Base-by-base conservation (phyloP, 1,140 invertebrate genomes). In the Drosophila mayri region DNA sequence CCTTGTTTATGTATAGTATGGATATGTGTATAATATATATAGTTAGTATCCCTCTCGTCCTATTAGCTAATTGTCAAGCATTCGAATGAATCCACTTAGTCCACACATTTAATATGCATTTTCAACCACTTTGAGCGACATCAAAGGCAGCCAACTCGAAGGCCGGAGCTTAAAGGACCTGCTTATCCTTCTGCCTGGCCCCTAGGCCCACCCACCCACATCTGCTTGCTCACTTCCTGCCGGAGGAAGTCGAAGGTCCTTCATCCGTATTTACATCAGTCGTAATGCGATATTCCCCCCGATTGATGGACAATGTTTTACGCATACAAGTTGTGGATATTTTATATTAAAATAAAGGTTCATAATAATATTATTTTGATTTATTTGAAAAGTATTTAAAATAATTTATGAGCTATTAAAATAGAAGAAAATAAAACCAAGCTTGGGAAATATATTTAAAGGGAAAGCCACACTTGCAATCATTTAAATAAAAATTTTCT, bases 71-170 rank as follows among this genome's bases (percentile, higher is more conserved):
- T 68, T 68, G 65, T 68, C 30, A 44, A 28, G 55, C 16, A 44
- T 66, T 66, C 38, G 30, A 61, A 44, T 20, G 63, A 46, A 43
- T 32, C 55, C 63, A 66, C 63, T 66, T 66, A 66, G 55, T 61
- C 55, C 63, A 46, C 55, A 60, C 63, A 66, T 66, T 66, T 66
- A 66, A 61, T 66, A 66, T 66, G 63, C 63, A 66, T 66, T 61
- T 66, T 61, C 55, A 66, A 61, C 63, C 63, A 65, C 58, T 65
- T 65, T 37, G 63, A 65, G 40, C 55, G 55, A 65, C 63, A 65
- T 65, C 63, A 66, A 66, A 66, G 57, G 46, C 46, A 30, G 37
- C 25, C 22, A 55, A n/a, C 25, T 57, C 35, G 20, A 38, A 57
- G 60, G 35, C 52, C 37, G 22, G 40, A 22, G 30, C 62, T 65